Conservation (phyloP, 2,797 vertebrate genomes). For the Buceros bicornis region DNA sequence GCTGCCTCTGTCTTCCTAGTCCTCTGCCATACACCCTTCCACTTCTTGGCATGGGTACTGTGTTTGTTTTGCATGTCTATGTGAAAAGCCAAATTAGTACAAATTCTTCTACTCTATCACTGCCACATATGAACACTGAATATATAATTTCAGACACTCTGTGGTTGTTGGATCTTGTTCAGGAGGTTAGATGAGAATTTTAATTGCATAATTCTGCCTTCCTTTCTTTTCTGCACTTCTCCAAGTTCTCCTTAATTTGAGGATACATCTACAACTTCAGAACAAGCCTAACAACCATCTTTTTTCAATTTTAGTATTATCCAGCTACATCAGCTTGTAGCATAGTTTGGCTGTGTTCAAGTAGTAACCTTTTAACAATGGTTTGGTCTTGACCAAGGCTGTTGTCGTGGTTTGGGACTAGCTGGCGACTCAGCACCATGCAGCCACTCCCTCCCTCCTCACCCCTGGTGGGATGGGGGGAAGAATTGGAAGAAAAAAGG, state of each 20-base stretch:
- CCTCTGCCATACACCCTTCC: neutral
- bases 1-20: neutral
- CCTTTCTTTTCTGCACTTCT: conserved; percentile 41
- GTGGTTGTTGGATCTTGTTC: conserved; percentile 61
- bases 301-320: conserved; percentile 3
- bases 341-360: neutral
- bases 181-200: conserved; percentile 62
- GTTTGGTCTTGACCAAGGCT: neutral
- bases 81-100: conserved; percentile 63
- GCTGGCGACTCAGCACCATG: neutral
- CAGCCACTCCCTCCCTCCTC: neutral
- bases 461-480: no score
- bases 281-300: conserved; percentile 2
- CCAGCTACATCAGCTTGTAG: neutral
- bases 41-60: conserved; percentile 32
- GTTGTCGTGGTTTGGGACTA: neutral
- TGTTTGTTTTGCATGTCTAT: conserved; percentile 56
- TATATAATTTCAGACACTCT: conserved; percentile 58
- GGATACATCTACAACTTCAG: neutral
- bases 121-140: conserved; percentile 50
- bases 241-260: conserved; percentile 33
- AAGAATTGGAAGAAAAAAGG: no score
- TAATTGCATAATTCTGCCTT: conserved; percentile 52
- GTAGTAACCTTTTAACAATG: neutral
- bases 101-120: conserved; percentile 58